Conservation (phyloP, 2,888 invertebrate species). For the Anoplius nigerrimus region DNA sequence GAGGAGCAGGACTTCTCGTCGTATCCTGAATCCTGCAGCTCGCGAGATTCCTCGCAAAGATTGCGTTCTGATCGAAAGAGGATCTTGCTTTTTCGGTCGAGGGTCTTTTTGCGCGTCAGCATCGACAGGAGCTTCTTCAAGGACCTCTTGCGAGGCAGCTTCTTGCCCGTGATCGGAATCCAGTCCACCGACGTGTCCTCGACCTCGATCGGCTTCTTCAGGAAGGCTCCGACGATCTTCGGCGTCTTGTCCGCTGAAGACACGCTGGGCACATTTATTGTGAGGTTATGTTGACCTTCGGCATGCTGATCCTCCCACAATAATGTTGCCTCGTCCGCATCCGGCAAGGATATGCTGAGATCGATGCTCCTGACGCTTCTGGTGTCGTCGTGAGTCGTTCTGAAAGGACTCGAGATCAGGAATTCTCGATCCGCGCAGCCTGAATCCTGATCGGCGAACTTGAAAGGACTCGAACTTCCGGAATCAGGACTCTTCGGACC, state of each 20-base stretch:
- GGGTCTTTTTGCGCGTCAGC: slow-evolving; percentile 32
- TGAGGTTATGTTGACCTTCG: background rate
- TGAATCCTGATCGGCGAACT: background rate
- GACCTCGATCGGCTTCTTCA: slow-evolving; percentile 62
- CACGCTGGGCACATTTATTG: background rate
- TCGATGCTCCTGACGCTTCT: background rate
- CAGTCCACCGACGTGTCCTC: slow-evolving; percentile 59
- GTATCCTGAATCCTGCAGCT: slow-evolving; percentile 59
- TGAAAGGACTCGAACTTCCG: background rate
- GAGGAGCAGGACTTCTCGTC: slow-evolving; percentile 58
- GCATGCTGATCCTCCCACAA: background rate
- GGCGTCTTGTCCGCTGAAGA: slow-evolving; percentile 33
- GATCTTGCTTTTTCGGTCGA: slow-evolving; percentile 20
- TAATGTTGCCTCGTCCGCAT: background rate
- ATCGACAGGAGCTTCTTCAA: slow-evolving; percentile 58
- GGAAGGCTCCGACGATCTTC: slow-evolving; percentile 58
- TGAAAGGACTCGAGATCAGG: slow-evolving; percentile 7
- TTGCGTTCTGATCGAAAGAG: slow-evolving; percentile 48
- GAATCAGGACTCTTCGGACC: too few species aligned
- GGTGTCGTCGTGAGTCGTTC: slow-evolving; percentile 1
- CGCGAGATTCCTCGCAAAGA: slow-evolving; percentile 38
- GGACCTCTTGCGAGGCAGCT: slow-evolving; percentile 58
- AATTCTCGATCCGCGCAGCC: background rate
- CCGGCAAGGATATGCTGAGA: slow-evolving; percentile 1
- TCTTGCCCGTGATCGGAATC: slow-evolving; percentile 60